Evolutionary conservation across 2,888 invertebrate genomes (phyloP).

Genomic region (Diarsia brunnea): DNA sequence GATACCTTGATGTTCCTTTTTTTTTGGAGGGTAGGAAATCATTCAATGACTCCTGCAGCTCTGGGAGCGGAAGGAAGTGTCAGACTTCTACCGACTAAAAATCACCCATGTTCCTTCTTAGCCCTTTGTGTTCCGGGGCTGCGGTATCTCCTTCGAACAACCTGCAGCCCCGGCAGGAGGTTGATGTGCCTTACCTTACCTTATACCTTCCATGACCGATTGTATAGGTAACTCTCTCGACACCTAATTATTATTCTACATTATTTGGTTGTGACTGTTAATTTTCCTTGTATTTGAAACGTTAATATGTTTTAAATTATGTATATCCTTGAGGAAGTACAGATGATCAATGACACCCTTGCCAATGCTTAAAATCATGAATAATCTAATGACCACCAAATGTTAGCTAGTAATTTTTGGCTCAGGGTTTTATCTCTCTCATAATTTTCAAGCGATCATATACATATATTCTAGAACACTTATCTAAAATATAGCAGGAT

Average conservation of each 20-base stretch:
- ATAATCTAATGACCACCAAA: neutral
- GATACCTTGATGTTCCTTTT: no score
- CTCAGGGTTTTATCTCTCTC: neutral
- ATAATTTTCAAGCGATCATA: neutral
- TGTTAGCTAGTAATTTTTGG: constrained; percentile 2
- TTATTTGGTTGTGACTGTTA: neutral
- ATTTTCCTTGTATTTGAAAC: constrained; percentile 4
- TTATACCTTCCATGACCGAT: neutral
- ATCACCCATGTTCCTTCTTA: no score
- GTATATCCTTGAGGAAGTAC: neutral
- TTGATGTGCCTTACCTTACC: no score
- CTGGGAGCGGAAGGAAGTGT: no score
- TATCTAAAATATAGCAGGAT: neutral
- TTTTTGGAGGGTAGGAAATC: no score
- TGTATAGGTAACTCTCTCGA: no score
- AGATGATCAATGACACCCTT: neutral
- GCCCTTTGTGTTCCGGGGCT: no score
- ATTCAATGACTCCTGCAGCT: no score
- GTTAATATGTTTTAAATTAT: no score
- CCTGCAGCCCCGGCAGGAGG: no score
- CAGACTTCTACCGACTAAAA: no score
- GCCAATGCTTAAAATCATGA: constrained; percentile 3
- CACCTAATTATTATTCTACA: neutral
- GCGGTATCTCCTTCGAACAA: no score
- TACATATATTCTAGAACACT: neutral